Base-by-base conservation (phyloP, 2,888 invertebrate species). In the Chymomyza amoena region DNA sequence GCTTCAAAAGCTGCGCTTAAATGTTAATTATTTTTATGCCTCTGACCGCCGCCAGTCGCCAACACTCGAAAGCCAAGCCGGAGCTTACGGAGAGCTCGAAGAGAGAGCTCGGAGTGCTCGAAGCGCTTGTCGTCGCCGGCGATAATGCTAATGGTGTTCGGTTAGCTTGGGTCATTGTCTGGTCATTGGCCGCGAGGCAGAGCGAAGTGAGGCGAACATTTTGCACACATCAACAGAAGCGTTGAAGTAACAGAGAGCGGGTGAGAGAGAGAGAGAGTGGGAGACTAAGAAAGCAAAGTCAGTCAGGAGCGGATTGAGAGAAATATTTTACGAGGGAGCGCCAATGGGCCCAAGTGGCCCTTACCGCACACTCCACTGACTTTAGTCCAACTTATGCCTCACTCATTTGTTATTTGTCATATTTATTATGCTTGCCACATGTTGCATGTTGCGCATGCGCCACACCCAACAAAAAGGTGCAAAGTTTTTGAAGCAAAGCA, bases 81-180 rank as follows among this genome's bases (percentile, higher is more conserved):
- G 39, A 45, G 39, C 39, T 45, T 45, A 45, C 13, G 39, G 39
- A 45, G 39, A 45, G 39, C 39, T 45, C 2, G 39, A 45, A 45
- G 39, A 45, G 39, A 45, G 28, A 10, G 25, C 15, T 25, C 15
- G 32, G 32, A 32, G 32, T 32, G 32, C 32, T 32, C 9, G 32
- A 32, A 25, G 16, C 57, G 57, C 57, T 28, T 57, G 25, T 57
- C 28, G 57, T 25, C 57, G 28, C 57, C 66, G 70, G 77, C 87
- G 89, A 88, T 89, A 87, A 89, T 89, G 86, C 88, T 89, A 88
- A 84, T 84, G 88, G 84, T 73, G 88, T 76, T 88, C 84, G 86
- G 69, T 36, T 28, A 65, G 74, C 86, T 76, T 89, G 88, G 87
- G 87, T 87, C 87, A 87, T 87, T 88, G 87, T 88, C 87, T 87